These are phyloP conservation scores for Parotia lawesii DNA, from an alignment of 2,113 vertebrate species.

Conservation along the genomic window DNA sequence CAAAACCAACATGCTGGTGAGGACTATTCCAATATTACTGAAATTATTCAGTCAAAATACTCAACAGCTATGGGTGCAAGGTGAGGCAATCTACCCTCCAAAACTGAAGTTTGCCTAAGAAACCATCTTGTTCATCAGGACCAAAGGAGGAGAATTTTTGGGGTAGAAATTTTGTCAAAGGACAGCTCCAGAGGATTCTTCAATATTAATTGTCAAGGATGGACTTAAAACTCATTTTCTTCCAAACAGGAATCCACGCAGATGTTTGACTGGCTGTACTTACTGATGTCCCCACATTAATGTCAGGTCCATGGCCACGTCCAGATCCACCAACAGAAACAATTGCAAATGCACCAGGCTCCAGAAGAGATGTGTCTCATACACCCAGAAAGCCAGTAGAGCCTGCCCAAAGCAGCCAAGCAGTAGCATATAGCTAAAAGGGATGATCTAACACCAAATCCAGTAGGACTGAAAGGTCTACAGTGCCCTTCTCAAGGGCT, in stretches of 20 bases:
- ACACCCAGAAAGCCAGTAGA: background rate
- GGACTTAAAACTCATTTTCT: background rate
- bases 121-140: background rate
- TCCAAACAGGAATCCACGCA: background rate
- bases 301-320: rapidly evolving
- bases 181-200: background rate
- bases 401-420: background rate
- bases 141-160: background rate
- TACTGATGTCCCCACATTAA: background rate
- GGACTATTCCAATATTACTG: background rate
- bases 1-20: background rate
- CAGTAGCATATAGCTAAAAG: background rate
- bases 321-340: background rate
- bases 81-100: background rate
- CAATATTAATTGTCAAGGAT: background rate
- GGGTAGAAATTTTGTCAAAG: background rate
- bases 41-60: background rate
- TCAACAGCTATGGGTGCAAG: background rate
- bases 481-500: background rate
- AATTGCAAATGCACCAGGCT: background rate
- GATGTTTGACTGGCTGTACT: background rate
- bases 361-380: background rate
- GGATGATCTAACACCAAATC: background rate
- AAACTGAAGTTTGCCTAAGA: background rate
- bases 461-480: background rate